Evolutionary conservation across 2,113 vertebrate species (phyloP), one percentile per base, ranked within the genome.

Genomic region (Zosterops borbonicus): DNA sequence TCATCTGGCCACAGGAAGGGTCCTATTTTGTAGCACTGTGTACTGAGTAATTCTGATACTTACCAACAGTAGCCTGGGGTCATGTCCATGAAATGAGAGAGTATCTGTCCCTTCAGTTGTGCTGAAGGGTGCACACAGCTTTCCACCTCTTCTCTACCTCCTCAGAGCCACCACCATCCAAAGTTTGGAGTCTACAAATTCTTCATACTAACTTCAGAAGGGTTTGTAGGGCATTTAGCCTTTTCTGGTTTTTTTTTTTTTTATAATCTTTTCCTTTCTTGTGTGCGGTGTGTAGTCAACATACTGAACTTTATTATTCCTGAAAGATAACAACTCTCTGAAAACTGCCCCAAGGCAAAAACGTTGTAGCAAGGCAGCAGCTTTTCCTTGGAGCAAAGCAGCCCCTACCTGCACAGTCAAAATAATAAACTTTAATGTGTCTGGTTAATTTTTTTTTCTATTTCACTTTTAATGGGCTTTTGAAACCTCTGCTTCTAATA

Each of bases 301-400:
- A n/a, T 82, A 62, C 67, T 89, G 87, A 71, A 91, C 64, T 89
- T 56, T 91, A 75, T 90, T 65, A 60, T 78, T 92, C 44, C n/a
- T 90, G 76, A 84, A 83, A 78, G 83, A 17, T 74, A 85, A 60
- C 53, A 94, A 29, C 59, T 83, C 64, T 65, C 53, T 91, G 69
- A 82, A 79, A 95, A 87, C 44, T 68, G 65, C 83, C 73, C 77
- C 37, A 76, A 87, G 77, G 89, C 81, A 94, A 92, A 79, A 94
- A 79, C 1, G 1, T 22, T 89, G 52, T 81, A 92, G 86, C 73
- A 92, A 75, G 44, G 69, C 69, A 84, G 49, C 35, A 84, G 70
- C 35, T 65, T 89, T 56, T n/a, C 71, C 28, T 78, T 89, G 46
- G 67, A 81, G 56, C 58, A 69, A 71, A 92, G 28, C 35, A 75